phyloP scores from a whole-genome alignment of 2,113 vertebrate genomes.

The Cyanoderma ruficeps region DNA sequence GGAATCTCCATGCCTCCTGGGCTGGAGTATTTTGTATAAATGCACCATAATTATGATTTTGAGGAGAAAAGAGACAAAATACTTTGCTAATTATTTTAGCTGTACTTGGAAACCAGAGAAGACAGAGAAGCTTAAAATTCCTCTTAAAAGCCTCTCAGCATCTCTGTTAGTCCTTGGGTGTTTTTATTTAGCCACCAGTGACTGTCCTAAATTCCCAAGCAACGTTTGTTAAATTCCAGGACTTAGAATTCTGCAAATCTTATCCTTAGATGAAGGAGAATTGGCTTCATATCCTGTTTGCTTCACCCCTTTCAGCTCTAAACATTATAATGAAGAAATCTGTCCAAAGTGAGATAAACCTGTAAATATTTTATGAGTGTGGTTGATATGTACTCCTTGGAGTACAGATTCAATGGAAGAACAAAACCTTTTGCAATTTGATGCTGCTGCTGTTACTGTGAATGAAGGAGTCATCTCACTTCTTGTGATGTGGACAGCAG shows the following conservation, averaged over 20 bases:
- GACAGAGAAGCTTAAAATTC: not conserved
- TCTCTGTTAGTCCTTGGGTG: not conserved
- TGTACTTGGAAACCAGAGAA: not conserved
- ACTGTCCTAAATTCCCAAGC: not conserved
- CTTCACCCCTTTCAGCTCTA: not conserved
- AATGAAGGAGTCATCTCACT: not conserved
- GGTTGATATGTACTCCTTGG: not conserved
- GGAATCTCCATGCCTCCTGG: not conserved
- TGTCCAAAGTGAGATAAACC: not conserved
- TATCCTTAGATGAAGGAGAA: not conserved
- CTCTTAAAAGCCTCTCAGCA: not conserved
- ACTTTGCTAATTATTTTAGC: not conserved
- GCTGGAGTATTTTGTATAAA: not conserved
- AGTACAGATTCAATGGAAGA: not conserved
- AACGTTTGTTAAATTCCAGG: not conserved
- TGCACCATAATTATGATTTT: not conserved
- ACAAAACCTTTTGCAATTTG: not conserved
- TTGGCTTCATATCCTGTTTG: not conserved
- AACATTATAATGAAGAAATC: not conserved
- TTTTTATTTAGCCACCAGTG: not conserved
- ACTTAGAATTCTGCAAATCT: not conserved
- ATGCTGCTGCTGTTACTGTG: not conserved
- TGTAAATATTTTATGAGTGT: not conserved
- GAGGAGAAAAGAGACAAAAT: not conserved
- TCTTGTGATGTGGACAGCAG: not conserved